Base-by-base conservation (phyloP, 2,797 vertebrate genomes). In the Gobio occitaniae region DNA sequence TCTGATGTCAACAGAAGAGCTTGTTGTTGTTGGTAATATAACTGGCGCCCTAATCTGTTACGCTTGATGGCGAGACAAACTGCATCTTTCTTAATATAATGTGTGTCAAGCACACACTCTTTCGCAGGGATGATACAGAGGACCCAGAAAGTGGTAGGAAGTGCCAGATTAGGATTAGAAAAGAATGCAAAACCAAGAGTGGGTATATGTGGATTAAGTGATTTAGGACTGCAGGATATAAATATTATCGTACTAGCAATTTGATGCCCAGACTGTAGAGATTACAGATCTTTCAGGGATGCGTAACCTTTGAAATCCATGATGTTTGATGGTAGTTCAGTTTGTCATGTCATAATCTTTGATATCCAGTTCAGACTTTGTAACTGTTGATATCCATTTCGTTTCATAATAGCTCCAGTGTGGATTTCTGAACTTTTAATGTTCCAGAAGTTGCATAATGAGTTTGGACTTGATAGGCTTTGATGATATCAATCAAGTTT, bases 141-240 rank as follows among this genome's bases (percentile, higher is more conserved):
- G 47, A 71, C 17, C 29, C 59, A 82, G 84, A 75, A 44, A 19
- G n/a, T 25, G 36, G 32, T n/a, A 50, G 69, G 63, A 68, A 32
- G 63, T 71, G 63, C 50, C 56, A 72, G 74, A 85, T 88, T 87
- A 63, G 82, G 86, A 84, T 83, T 88, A 68, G 25, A 59, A 38
- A 78, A 29, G 36, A 70, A 29, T 6, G 48, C 15, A 78, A 66
- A 72, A 41, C 48, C 17, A 74, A 82, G 82, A 88, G 72, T 87
- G 86, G 87, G 69, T 41, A 82, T 86, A 85, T 90, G 90, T 92
- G 91, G 89, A 91, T 93, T 82, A 90, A 87, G 87, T 85, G 87
- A 89, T 91, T 91, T 85, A 68, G 86, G 65, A 68, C 25, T 21
- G 82, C 78, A 87, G 85, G 79, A 89, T 82, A 77, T 90, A 65